Evolutionary conservation across 1,140 invertebrate species (phyloP).

Genomic region (Bombus waltoni): DNA sequence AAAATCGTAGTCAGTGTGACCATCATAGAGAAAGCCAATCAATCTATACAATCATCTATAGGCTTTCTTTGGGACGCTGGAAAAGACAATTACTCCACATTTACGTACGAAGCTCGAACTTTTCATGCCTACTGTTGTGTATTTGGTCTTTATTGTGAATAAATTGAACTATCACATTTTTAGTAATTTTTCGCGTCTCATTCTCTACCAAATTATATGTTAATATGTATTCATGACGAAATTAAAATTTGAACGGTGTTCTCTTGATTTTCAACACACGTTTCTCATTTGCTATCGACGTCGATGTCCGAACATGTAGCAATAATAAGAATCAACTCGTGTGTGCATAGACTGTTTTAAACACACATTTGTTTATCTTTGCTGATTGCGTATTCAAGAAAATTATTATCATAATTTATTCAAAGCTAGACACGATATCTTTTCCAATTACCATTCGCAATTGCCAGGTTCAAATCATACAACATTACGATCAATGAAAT

Average conservation of each 20-base stretch:
- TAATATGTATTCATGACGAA: neutral
- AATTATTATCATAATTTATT: neutral
- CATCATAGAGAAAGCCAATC: slow-evolving; percentile 77
- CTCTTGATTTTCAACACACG: too few species aligned
- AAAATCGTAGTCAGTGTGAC: slow-evolving; percentile 76
- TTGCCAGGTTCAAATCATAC: neutral
- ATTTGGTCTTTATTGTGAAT: slow-evolving; percentile 76
- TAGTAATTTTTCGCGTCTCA: neutral
- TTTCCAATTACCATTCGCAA: neutral
- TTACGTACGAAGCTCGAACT: slow-evolving; percentile 71
- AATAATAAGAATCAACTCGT: slow-evolving; percentile 1
- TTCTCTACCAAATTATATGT: neutral
- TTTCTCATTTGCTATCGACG: neutral
- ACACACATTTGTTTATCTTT: neutral
- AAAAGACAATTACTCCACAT: slow-evolving; percentile 75
- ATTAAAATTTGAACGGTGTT: neutral
- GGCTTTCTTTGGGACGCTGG: slow-evolving; percentile 77
- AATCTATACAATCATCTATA: slow-evolving; percentile 69
- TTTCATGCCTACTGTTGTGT: slow-evolving; percentile 75
- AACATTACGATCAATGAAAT: neutral
- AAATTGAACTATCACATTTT: neutral
- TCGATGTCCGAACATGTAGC: neutral
- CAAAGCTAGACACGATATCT: neutral
- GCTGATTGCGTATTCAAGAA: too few species aligned
- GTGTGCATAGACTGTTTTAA: neutral